phyloP scores from a whole-genome alignment of 1,140 invertebrate genomes.

The Archivesica marissinica region DNA sequence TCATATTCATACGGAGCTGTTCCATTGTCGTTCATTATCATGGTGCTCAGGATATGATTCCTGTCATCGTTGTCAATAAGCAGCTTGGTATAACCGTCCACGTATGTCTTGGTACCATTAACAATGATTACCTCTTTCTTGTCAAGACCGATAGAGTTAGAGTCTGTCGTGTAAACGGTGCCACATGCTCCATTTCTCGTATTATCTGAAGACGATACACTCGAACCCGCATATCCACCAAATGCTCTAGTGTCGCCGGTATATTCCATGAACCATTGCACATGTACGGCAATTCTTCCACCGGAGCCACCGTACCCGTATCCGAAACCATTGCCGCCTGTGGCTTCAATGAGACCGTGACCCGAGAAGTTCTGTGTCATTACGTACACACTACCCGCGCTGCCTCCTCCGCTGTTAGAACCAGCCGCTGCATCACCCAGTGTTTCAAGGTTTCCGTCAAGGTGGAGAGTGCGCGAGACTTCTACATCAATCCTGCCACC shows the following conservation, averaged over 20 bases:
- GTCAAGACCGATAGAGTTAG: conserved; percentile 59
- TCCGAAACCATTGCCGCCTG: conserved; percentile 68
- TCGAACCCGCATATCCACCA: conserved; percentile 69
- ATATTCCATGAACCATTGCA: conserved; percentile 70
- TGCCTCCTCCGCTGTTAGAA: conserved; percentile 73
- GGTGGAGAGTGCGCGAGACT: conserved; percentile 69
- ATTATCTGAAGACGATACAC: conserved; percentile 45
- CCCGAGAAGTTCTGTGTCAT: conserved; percentile 74
- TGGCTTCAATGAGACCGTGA: conserved; percentile 69
- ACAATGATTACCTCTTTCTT: conserved; percentile 65
- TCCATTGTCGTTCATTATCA: conserved; percentile 68
- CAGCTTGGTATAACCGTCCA: conserved; percentile 68
- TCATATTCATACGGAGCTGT: conserved; percentile 64
- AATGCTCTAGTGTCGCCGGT: conserved; percentile 69
- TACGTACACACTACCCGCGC: conserved; percentile 75
- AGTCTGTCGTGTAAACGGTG: conserved; percentile 73
- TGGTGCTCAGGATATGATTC: conserved; percentile 71
- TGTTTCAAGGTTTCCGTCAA: conserved; percentile 71
- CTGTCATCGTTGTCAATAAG: conserved; percentile 77
- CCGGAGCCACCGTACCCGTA: conserved; percentile 73
- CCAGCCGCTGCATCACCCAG: conserved; percentile 64
- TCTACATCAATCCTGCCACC: conserved; percentile 72
- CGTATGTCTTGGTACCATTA: conserved; percentile 63
- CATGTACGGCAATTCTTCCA: conserved; percentile 73
- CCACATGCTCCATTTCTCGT: conserved; percentile 72